Base-by-base conservation (phyloP, 2,888 invertebrate species). In the Drosophila histrio region DNA sequence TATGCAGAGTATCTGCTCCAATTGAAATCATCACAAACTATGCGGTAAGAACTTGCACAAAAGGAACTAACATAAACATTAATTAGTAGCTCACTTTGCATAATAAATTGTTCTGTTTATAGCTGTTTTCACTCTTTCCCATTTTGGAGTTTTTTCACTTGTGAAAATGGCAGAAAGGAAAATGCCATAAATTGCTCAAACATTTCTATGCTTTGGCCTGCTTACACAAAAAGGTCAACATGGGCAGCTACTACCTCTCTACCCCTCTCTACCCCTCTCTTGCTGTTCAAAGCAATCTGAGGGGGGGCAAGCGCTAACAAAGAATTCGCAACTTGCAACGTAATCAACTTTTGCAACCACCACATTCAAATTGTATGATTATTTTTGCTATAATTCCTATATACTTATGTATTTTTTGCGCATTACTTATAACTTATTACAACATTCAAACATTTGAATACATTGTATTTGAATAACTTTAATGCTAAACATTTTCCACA, bases 381-480 rank as follows among this genome's bases (percentile, higher is more conserved):
- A 47, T 9, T 24, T 24, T 22, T 19, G 5, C 8, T 17, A 50
- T 8, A 8, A 26, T 22, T 34, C 22, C 9, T 34, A 22, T 5
- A 19, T 17, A n/a, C n/a, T n/a, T n/a, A n/a, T n/a, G n/a, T n/a
- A n/a, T n/a, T n/a, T n/a, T n/a, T 28, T 38, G 9, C 8, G 7
- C 21, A 0, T 41, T 41, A 6, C 39, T 41, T 53, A 53, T 11
- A 7, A 19, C n/a, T n/a, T n/a, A n/a, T n/a, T n/a, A 30, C 39
- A 41, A 41, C 39, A 41, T 30, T 53, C 21, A 64, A 76, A 71
- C 53, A 77, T 36, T 72, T 76, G 72, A 72, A 72, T 72, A 72
- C 72, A 72, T 43, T 72, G 72, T 76, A 72, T 72, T 72, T 76
- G 71, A 57, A 54, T 77, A 71, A 22, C 57, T 32, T 34, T 70